phyloP scores from a whole-genome alignment of 2,113 vertebrate species.

The Anolis carolinensis region DNA sequence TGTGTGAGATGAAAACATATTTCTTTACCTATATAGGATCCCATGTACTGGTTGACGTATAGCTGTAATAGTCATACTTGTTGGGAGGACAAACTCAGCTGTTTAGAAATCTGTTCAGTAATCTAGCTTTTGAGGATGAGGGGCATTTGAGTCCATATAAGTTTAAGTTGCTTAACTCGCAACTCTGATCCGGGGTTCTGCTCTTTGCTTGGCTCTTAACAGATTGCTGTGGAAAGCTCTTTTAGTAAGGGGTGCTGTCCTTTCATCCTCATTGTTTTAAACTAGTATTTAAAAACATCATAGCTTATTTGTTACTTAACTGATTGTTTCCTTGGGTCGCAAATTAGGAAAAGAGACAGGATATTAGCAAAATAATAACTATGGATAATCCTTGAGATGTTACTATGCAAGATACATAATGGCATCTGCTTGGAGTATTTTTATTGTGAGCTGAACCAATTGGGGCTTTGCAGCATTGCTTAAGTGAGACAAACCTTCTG shows the following conservation, averaged over 20 bases:
- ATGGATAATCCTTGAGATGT: background rate
- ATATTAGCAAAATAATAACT: too few relatives aligned
- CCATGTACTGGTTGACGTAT: background rate
- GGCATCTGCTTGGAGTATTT: constrained; percentile 32
- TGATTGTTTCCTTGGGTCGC: too few relatives aligned
- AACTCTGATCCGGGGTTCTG: constrained; percentile 4
- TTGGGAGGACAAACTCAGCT: background rate
- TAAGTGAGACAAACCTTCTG: constrained; percentile 15
- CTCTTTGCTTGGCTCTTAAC: background rate
- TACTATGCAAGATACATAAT: constrained; percentile 18
- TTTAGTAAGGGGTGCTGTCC: too few relatives aligned
- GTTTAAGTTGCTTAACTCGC: background rate
- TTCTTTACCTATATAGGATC: background rate
- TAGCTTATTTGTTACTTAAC: too few relatives aligned
- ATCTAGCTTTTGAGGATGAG: background rate
- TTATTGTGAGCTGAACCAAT: constrained; percentile 48
- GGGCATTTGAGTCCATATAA: background rate
- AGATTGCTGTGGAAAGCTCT: too few relatives aligned
- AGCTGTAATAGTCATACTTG: background rate
- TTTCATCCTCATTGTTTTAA: too few relatives aligned
- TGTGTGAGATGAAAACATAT: background rate
- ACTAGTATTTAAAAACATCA: too few relatives aligned
- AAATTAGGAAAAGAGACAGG: too few relatives aligned
- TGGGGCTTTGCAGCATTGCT: constrained; percentile 30
- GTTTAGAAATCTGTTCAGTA: background rate